A percentile compares a stretch with the other conserved stretches of the same genome.
Conservation (phyloP, 2,113 vertebrate genomes). For the Herpetotheres cachinnans region DNA sequence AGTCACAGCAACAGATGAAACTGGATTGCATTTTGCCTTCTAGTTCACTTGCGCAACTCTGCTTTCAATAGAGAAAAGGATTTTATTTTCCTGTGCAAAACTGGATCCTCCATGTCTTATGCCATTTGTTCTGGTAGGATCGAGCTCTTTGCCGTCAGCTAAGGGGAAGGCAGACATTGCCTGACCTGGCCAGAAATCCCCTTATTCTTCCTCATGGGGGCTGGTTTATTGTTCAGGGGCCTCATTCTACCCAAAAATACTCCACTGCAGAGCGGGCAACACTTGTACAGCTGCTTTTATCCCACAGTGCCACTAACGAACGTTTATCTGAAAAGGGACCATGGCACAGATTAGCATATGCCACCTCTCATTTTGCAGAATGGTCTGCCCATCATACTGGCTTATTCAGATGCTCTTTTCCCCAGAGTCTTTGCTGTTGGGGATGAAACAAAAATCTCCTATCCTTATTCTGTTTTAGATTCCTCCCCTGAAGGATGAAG, state of each 20-base stretch:
- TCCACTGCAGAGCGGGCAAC: background rate
- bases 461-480: background rate
- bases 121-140: conserved; percentile 44
- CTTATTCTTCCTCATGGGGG: background rate
- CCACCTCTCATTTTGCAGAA: background rate
- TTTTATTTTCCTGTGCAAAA: background rate
- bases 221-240: background rate
- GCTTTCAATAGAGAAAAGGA: conserved; percentile 2
- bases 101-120: background rate
- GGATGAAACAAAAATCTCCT: background rate
- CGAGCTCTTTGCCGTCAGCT: conserved; percentile 23
- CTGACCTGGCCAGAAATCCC: background rate
- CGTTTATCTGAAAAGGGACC: background rate
- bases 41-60: background rate
- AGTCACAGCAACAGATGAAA: conserved; percentile 15
- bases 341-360: background rate
- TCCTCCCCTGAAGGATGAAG: background rate
- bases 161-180: background rate
- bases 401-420: background rate
- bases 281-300: background rate
- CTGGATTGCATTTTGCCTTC: background rate
- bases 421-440: background rate
- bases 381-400: background rate
- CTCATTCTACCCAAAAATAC: background rate
- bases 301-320: background rate